phyloP scores from a whole-genome alignment of 2,797 vertebrate species.

The Hippocampus kuda region DNA sequence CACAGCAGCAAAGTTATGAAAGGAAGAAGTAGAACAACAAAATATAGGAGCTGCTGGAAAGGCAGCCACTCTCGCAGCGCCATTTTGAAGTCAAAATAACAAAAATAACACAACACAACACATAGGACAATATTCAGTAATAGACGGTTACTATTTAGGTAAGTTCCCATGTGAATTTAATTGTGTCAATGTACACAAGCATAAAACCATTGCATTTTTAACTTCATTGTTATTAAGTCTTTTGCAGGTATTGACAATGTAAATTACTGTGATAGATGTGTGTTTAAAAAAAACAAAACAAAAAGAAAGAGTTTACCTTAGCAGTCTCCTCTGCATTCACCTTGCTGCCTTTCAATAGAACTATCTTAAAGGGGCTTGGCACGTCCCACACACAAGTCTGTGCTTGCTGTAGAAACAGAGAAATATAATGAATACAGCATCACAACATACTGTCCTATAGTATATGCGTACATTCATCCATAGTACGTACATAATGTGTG shows the following conservation, averaged over 20 bases:
- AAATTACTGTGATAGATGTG: neutral
- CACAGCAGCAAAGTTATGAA: no score
- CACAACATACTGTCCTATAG: conserved; percentile 8
- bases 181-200: neutral
- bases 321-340: conserved; percentile 92
- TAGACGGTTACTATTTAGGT: neutral
- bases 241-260: neutral
- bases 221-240: neutral
- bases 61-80: no score
- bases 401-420: conserved; percentile 51
- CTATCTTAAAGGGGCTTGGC: conserved; percentile 76
- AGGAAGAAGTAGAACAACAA: no score
- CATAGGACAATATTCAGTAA: no score
- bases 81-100: no score
- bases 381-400: conserved; percentile 81
- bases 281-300: neutral
- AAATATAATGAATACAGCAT: conserved; percentile 14
- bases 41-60: no score
- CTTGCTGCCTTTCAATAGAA: conserved; percentile 83
- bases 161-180: neutral
- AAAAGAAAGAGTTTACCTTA: conserved; percentile 60
- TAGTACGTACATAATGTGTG: neutral
- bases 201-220: no score
- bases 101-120: no score
- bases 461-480: neutral